Evolutionary conservation across 2,113 vertebrate genomes (phyloP), one percentile per base, ranked within the genome.

Genomic region (Ceyx melanurus): DNA sequence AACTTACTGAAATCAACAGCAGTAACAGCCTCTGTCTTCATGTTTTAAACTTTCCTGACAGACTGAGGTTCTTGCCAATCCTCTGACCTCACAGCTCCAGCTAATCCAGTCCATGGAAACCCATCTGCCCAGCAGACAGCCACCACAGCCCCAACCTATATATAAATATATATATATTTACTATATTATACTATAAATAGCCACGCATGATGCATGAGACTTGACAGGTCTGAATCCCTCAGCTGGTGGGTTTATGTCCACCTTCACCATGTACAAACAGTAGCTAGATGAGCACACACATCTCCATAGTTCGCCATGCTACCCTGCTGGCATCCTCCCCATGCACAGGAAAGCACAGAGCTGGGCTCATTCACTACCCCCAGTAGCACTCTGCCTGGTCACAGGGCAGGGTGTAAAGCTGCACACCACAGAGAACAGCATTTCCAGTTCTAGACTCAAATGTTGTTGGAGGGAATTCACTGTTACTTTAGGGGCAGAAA

Each of bases 181-280:
- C 37, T 37, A 37, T 37, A 37, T 37, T 37, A 37, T 11, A 37
- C 37, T 37, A 37, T 37, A 37, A 37, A 37, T 37, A 37, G 37
- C 37, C 37, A 37, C 37, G 4, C 83, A 65, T 91, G 82, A 88
- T 76, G 79, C 84, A 83, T 40, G 78, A 87, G 74, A 19, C 67
- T 60, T 60, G 84, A 66, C 89, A 91, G 91, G 54, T 82, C 66
- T 57, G 74, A 82, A 87, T 77, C 84, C 29, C 54, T 62, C 89
- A 62, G 81, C 62, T 22, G 11, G 68, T n/a, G 79, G 85, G 92
- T 94, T 94, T 85, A 87, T 82, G 91, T 46, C 85, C 89, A 53
- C 82, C 91, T 89, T 88, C 89, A 76, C 84, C 87, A 54, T 77
- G 75, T 50, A 77, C 76, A 80, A 96, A 94, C 89, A 82, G 82